Percentiles rank a stretch among this genome's conserved stretches.
Conservation (phyloP, 2,113 vertebrate genomes). For the Erinaceus europaeus region DNA sequence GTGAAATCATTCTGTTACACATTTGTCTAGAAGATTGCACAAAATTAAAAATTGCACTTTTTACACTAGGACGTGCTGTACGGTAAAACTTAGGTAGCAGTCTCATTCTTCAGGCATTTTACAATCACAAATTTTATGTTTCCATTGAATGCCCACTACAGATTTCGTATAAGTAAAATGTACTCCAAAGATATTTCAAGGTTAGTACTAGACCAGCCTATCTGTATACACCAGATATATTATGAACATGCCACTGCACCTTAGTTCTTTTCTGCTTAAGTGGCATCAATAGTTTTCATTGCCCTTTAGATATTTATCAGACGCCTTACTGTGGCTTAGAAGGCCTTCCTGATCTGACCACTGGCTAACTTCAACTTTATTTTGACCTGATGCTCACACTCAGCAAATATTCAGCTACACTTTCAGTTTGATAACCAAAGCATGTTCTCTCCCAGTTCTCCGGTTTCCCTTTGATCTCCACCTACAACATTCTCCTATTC, state of each 20-base stretch:
- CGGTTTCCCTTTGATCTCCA: background rate
- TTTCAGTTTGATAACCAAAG: background rate
- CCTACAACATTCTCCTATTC: background rate
- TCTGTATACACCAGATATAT: background rate
- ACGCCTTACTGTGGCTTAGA: background rate
- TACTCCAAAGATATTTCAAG: constrained; percentile 3
- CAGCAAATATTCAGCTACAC: background rate
- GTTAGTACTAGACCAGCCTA: background rate
- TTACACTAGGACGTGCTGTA: too few species aligned
- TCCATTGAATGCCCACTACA: background rate
- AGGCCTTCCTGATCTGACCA: rapidly evolving
- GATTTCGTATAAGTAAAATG: background rate
- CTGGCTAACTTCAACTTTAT: background rate
- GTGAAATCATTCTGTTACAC: too few species aligned
- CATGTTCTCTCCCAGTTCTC: background rate
- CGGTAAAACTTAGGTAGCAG: too few species aligned
- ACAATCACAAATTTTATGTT: too few species aligned
- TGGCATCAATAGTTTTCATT: background rate
- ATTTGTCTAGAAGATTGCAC: too few species aligned
- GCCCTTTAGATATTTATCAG: background rate
- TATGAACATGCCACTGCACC: background rate
- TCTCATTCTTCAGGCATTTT: too few species aligned
- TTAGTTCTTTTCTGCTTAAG: background rate
- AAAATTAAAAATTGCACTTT: too few species aligned
- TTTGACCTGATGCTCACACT: background rate